These are phyloP conservation scores for Lagria hirta DNA, from an alignment of 2,888 invertebrate genomes.

Conservation along the genomic window DNA sequence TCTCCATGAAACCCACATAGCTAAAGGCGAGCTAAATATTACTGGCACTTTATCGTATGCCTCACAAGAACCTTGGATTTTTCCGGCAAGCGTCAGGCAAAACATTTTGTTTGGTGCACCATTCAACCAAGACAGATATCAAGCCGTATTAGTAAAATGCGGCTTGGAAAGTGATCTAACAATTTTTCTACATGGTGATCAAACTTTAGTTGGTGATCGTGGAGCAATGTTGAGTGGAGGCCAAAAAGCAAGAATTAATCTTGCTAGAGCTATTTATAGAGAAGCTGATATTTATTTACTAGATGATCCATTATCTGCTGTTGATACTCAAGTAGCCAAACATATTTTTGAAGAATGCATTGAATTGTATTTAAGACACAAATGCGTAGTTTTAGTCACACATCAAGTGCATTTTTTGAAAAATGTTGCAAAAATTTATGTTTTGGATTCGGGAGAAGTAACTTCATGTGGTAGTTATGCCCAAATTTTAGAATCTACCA, in stretches of 20 bases:
- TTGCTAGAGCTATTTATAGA: conserved; percentile 80
- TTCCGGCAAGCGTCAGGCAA: conserved; percentile 76
- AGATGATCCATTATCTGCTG: conserved; percentile 86
- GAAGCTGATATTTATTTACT: conserved; percentile 80
- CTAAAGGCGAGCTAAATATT: conserved; percentile 64
- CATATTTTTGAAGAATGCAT: conserved; percentile 82
- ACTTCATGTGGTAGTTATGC: conserved; percentile 66
- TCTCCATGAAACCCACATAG: conserved; percentile 70
- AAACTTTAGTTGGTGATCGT: conserved; percentile 75
- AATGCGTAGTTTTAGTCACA: conserved; percentile 72
- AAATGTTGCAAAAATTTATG: conserved; percentile 55
- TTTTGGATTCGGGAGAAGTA: conserved; percentile 59
- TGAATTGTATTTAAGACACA: conserved; percentile 60
- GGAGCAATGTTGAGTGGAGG: conserved; percentile 73
- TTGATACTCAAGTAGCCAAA: conserved; percentile 82
- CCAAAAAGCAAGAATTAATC: conserved; percentile 80
- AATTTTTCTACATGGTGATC: conserved; percentile 73
- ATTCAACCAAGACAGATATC: conserved; percentile 66
- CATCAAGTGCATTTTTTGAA: conserved; percentile 66
- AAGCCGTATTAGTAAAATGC: conserved; percentile 65
- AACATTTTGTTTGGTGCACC: conserved; percentile 85
- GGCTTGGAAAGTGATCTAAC: conserved; percentile 70
- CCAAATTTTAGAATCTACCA: conserved; percentile 66
- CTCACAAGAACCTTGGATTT: conserved; percentile 81
- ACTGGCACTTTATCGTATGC: conserved; percentile 72